These are phyloP conservation scores for Creontiades dilutus DNA, from an alignment of 2,888 invertebrate genomes.

Conservation along the genomic window DNA sequence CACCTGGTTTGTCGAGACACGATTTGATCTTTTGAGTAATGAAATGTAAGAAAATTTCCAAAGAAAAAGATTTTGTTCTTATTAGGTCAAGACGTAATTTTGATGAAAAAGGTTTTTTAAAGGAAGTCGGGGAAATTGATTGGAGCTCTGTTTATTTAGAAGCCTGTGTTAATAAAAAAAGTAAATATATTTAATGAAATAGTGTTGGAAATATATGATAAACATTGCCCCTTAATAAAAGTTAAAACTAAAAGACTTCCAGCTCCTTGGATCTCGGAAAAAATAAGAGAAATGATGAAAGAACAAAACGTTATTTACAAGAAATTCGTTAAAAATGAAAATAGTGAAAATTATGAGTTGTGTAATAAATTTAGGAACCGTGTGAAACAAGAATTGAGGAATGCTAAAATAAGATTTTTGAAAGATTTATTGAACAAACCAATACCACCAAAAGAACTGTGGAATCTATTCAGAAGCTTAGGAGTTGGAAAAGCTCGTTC, in stretches of 20 bases:
- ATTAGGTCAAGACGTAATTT: neutral
- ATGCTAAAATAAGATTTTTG: neutral
- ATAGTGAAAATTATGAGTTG: neutral
- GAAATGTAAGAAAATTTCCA: neutral
- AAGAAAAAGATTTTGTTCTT: neutral
- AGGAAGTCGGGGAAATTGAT: neutral
- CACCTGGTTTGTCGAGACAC: neutral
- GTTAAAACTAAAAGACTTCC: conserved; percentile 32
- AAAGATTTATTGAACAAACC: neutral
- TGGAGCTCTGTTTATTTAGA: neutral
- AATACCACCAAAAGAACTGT: conserved; percentile 38
- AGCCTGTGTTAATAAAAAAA: neutral
- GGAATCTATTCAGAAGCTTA: conserved; percentile 5
- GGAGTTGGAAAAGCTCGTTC: neutral
- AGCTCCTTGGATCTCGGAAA: conserved; percentile 7
- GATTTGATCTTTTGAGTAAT: conserved; percentile 5
- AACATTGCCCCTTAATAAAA: conserved; percentile 32
- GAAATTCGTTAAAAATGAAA: neutral
- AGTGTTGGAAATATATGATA: neutral
- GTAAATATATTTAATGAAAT: neutral
- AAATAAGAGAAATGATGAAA: neutral
- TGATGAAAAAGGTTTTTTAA: neutral
- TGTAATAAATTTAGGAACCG: neutral
- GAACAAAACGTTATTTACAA: neutral
- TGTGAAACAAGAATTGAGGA: conserved; percentile 15